phyloP scores from a whole-genome alignment of 2,888 invertebrate genomes.

The Galerucella calmariensis region DNA sequence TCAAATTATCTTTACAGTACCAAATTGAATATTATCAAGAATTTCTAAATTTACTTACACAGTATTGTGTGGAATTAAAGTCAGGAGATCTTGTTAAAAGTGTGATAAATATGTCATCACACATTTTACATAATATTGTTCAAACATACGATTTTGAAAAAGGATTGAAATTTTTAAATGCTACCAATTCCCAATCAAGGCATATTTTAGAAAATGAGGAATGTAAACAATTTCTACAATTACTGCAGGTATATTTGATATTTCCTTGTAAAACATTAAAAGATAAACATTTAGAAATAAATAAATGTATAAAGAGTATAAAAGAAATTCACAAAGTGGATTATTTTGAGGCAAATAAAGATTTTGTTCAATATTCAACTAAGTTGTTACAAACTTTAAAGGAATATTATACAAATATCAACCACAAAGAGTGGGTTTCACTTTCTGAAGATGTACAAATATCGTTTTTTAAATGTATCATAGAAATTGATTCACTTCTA shows the following conservation, averaged over 20 bases:
- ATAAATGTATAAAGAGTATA: slow-evolving; percentile 31
- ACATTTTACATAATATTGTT: slow-evolving; percentile 34
- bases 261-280: slow-evolving; percentile 34
- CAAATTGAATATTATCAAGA: slow-evolving; percentile 31
- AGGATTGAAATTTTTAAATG: slow-evolving; percentile 33
- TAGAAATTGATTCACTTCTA: slow-evolving; percentile 7
- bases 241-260: slow-evolving; percentile 35
- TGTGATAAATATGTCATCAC: slow-evolving; percentile 33
- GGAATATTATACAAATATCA: slow-evolving; percentile 33
- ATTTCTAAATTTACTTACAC: slow-evolving; percentile 16
- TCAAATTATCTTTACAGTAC: slow-evolving; percentile 18
- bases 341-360: slow-evolving; percentile 14
- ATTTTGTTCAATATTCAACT: slow-evolving; percentile 29
- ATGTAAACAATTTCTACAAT: slow-evolving; percentile 29
- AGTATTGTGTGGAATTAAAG: slow-evolving; percentile 6
- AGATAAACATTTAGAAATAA: slow-evolving; percentile 26
- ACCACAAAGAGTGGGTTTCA: slow-evolving; percentile 28
- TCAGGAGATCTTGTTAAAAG: slow-evolving; percentile 29
- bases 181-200: slow-evolving; percentile 5
- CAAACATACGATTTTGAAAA: slow-evolving; percentile 35
- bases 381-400: slow-evolving; percentile 26
- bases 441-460: slow-evolving; percentile 29
- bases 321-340: slow-evolving; percentile 18
- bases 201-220: slow-evolving; percentile 28
- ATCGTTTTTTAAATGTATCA: slow-evolving; percentile 29